phyloP scores from a whole-genome alignment of 2,888 invertebrate genomes.

The Dicycla oo region DNA sequence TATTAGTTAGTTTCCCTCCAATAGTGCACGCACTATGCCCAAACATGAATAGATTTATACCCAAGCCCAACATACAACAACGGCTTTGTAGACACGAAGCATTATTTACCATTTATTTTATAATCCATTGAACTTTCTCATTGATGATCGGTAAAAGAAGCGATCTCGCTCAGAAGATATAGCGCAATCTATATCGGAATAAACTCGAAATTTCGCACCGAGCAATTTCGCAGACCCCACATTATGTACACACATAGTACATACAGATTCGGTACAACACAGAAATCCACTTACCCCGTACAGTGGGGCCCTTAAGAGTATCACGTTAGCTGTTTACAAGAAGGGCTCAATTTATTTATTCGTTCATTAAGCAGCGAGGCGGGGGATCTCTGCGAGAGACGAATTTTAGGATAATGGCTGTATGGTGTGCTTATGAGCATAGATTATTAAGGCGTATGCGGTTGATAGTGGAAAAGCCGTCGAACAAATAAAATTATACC shows the following conservation, averaged over 20 bases:
- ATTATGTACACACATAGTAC: slow-evolving; percentile 75
- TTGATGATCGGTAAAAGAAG: slow-evolving; percentile 22
- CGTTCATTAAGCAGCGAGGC: slow-evolving; percentile 86
- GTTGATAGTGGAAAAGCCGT: slow-evolving; percentile 63
- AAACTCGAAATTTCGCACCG: slow-evolving; percentile 58
- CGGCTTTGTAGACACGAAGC: slow-evolving; percentile 24
- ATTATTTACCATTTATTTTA: slow-evolving; percentile 46
- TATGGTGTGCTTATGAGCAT: slow-evolving; percentile 72
- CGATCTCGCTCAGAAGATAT: slow-evolving; percentile 31
- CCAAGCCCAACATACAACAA: slow-evolving; percentile 32
- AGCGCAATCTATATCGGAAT: slow-evolving; percentile 49
- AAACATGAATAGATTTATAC: slow-evolving; percentile 69
- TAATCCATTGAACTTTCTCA: slow-evolving; percentile 55
- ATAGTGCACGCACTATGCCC: slow-evolving; percentile 68
- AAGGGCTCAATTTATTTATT: slow-evolving; percentile 89
- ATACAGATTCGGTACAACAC: slow-evolving; percentile 86
- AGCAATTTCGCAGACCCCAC: slow-evolving; percentile 73
- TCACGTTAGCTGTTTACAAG: slow-evolving; percentile 85
- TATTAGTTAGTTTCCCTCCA: slow-evolving; percentile 64
- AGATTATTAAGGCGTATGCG: slow-evolving; percentile 69
- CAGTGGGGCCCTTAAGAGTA: slow-evolving; percentile 84
- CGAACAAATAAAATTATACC: slow-evolving; percentile 64
- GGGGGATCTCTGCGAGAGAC: slow-evolving; percentile 85
- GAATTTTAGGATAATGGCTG: slow-evolving; percentile 88
- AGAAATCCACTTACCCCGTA: slow-evolving; percentile 90